Evolutionary conservation across 2,113 vertebrate genomes (phyloP).

Genomic region (Rousettus leschenaultii): DNA sequence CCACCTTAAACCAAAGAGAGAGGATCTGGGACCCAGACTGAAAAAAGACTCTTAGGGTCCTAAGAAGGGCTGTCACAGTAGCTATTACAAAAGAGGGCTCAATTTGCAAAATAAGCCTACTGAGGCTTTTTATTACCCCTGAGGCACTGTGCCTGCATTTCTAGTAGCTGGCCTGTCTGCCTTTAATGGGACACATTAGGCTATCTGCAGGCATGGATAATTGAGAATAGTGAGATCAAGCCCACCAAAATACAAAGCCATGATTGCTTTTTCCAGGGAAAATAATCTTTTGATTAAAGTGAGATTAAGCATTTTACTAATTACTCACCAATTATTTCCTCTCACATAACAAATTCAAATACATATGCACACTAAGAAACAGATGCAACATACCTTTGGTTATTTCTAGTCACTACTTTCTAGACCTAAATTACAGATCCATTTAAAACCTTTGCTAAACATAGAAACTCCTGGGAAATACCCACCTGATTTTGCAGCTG

Average conservation of each 20-base stretch:
- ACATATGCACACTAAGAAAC: not conserved
- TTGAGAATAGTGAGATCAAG: slow-evolving; percentile 49
- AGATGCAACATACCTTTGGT: slow-evolving; percentile 30
- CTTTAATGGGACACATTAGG: slow-evolving; percentile 41
- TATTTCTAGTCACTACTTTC: not conserved
- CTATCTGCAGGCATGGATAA: slow-evolving; percentile 37
- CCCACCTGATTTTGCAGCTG: slow-evolving; percentile 50
- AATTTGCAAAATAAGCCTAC: slow-evolving; percentile 60
- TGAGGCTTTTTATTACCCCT: not conserved
- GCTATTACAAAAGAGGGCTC: slow-evolving; percentile 51
- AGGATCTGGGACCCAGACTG: not conserved
- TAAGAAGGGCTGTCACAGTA: slow-evolving; percentile 54
- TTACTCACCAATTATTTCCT: slow-evolving; percentile 33
- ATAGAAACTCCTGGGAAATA: slow-evolving; percentile 53
- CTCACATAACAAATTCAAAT: slow-evolving; percentile 33
- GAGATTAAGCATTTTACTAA: slow-evolving; percentile 60
- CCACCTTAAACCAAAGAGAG: not conserved
- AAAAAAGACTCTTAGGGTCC: slow-evolving; percentile 26
- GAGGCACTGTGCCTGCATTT: slow-evolving; percentile 53
- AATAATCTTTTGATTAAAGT: slow-evolving; percentile 53
- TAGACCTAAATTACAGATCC: not conserved
- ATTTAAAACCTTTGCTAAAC: slow-evolving; percentile 10
- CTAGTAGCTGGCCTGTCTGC: not conserved
- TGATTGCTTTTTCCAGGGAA: slow-evolving; percentile 31
- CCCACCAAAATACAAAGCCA: slow-evolving; percentile 23